Base-by-base conservation (phyloP, 2,888 invertebrate genomes). In the Drosophila robusta region DNA sequence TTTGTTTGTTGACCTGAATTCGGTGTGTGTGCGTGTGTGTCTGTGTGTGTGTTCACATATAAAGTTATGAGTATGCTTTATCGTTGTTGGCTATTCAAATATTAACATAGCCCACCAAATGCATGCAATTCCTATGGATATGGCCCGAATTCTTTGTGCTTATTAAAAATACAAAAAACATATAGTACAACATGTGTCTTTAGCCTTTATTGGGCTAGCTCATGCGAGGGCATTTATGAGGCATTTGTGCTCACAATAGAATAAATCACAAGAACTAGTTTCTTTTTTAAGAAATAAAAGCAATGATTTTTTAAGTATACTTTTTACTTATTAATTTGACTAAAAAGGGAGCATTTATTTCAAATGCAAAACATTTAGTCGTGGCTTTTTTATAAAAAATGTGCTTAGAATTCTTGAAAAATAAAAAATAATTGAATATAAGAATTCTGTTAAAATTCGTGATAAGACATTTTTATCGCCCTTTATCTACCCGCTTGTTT, bases 1-100 rank as follows among this genome's bases (percentile, higher is more conserved):
- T 57, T 44, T 54, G 52, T 50, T 54, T 58, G 36, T 54, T 77
- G 76, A 79, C 76, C 77, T 67, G 62, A 75, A 68, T 77, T 64
- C 7, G 42, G 22, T 29, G 11, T 29, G 9, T 34, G 4, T 42
- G 12, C 8, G 1, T 62, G 11, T 8, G 39, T 44, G 12, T n/a
- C 41, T 50, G 1, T 62, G 11, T 47, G 24, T 55, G 56, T 42
- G 36, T 44, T 34, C 46, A 62, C 26, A 42, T 51, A 58, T 6
- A 38, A 18, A 38, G 47, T 49, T 66, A 55, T 39, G 65, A 66
- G 46, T 61, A 6, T 32, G 49, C 67, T 71, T 64, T 58, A 61
- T 71, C 57, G 60, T 67, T 41, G 56, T 26, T 38, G 46, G 47
- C 26, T 77, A 54, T 57, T 62, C 76, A 79, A 77, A 77, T 77